A percentile compares a stretch with the other conserved stretches of the same genome.
Conservation (phyloP, 2,113 vertebrate genomes). For the Ailuropoda melanoleuca region DNA sequence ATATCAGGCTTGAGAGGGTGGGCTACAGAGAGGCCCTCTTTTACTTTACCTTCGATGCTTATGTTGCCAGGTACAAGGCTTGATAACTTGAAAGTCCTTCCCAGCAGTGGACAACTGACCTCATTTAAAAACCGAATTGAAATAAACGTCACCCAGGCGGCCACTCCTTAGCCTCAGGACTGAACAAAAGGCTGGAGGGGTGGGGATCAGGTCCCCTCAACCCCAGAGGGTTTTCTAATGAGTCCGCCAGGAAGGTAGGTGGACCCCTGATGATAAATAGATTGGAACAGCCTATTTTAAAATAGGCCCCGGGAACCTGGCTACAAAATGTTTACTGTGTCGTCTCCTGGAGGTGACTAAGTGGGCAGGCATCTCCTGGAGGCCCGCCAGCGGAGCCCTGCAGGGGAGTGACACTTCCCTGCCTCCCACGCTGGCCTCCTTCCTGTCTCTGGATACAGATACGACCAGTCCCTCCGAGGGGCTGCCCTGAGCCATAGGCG, state of each 20-base stretch:
- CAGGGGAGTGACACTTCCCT: not conserved
- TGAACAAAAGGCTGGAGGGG: not conserved
- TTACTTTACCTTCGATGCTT: not conserved
- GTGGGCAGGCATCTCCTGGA: slow-evolving; percentile 7
- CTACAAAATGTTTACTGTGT: slow-evolving; percentile 45
- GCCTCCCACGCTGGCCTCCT: not conserved
- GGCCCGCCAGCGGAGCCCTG: not conserved
- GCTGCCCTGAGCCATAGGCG: not conserved
- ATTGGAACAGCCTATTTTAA: slow-evolving; percentile 39
- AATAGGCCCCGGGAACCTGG: not conserved
- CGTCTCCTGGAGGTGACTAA: slow-evolving; percentile 49
- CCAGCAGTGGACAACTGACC: not conserved
- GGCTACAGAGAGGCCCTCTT: not conserved
- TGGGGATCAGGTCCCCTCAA: not conserved
- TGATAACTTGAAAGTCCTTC: not conserved
- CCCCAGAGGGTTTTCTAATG: not conserved
- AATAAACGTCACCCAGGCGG: not conserved
- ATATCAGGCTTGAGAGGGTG: not conserved
- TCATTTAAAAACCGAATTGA: not conserved
- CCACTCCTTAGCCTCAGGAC: not conserved
- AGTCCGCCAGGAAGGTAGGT: not conserved
- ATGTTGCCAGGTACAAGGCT: not conserved
- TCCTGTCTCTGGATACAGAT: not conserved
- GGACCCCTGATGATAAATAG: not conserved
- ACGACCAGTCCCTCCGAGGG: fast-evolving